A percentile compares a stretch with the other conserved stretches of the same genome.
These are phyloP conservation scores for Cryptocephalus moraei DNA, from an alignment of 2,888 invertebrate species.

Conservation along the genomic window DNA sequence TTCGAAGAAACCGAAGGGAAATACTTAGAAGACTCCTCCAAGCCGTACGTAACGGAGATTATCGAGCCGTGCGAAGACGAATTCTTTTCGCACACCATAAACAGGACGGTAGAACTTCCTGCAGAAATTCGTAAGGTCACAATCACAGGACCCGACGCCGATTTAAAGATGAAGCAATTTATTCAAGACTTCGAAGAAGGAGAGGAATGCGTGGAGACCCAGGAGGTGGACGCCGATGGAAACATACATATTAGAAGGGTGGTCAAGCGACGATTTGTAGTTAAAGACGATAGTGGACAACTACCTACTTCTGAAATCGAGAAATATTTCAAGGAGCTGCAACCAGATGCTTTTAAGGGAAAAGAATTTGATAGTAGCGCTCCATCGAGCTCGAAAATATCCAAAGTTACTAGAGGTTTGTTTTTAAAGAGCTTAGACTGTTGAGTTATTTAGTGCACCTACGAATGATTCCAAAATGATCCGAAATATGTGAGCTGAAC, in stretches of 20 bases:
- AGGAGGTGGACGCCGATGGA: slow-evolving; percentile 43
- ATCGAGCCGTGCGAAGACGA: slow-evolving; percentile 39
- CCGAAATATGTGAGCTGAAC: too few relatives aligned
- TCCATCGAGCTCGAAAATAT: too few relatives aligned
- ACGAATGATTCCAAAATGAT: too few relatives aligned
- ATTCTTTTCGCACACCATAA: slow-evolving; percentile 39
- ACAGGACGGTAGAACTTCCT: slow-evolving; percentile 41
- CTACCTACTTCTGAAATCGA: slow-evolving; percentile 26
- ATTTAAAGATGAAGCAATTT: slow-evolving; percentile 41
- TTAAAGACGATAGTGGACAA: slow-evolving; percentile 25
- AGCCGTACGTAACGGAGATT: slow-evolving; percentile 41
- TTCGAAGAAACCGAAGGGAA: slow-evolving; percentile 37
- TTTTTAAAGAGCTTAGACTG: too few relatives aligned
- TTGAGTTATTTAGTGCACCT: too few relatives aligned
- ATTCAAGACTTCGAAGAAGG: slow-evolving; percentile 43
- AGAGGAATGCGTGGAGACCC: slow-evolving; percentile 42
- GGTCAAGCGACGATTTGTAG: slow-evolving; percentile 40
- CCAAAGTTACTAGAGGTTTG: too few relatives aligned
- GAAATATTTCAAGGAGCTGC: slow-evolving; percentile 26
- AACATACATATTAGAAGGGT: slow-evolving; percentile 44
- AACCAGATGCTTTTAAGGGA: slow-evolving; percentile 5
- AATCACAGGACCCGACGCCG: slow-evolving; percentile 44
- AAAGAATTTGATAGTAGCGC: too few relatives aligned
- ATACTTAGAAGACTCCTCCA: slow-evolving; percentile 29
- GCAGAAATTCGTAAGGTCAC: slow-evolving; percentile 43